Percentiles rank a stretch among this genome's conserved stretches.
Evolutionary conservation across 64 coral and sea anemone genomes (phyloP).

Genomic region (Montipora cactus): DNA sequence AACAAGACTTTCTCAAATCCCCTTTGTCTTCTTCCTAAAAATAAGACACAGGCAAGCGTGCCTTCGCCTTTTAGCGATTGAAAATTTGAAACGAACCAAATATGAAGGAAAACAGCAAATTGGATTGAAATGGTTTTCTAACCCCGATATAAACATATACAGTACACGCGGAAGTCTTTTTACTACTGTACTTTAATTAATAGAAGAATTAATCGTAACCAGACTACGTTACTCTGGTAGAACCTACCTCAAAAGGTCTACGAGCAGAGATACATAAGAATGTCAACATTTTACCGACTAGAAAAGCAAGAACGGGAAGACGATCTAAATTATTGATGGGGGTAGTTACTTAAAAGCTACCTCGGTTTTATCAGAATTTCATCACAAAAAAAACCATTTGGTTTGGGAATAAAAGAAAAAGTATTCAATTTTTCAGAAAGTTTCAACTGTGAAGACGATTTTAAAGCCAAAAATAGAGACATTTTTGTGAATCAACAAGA

Average conservation of each 20-base stretch:
- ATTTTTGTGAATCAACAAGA: neutral
- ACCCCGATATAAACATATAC: no score
- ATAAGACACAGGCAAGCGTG: neutral
- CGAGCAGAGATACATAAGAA: neutral
- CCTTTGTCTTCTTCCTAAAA: neutral
- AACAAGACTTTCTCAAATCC: neutral
- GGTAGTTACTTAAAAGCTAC: neutral
- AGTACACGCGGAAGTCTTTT: no score
- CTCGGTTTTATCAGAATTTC: neutral
- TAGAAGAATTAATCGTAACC: no score
- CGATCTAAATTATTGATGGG: conserved; percentile 36
- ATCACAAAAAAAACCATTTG: neutral
- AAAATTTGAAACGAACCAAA: neutral
- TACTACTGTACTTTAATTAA: no score
- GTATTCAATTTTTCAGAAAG: neutral
- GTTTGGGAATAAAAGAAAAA: neutral
- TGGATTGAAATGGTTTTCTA: neutral
- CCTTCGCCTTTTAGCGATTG: neutral
- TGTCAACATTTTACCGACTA: conserved; percentile 47
- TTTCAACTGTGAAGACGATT: neutral
- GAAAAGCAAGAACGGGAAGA: neutral
- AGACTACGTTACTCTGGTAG: neutral
- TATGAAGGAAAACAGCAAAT: neutral
- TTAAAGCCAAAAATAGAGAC: neutral
- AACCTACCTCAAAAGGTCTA: neutral